Base-by-base conservation (phyloP, 2,797 vertebrate species). In the Bovichtus diacanthus region DNA sequence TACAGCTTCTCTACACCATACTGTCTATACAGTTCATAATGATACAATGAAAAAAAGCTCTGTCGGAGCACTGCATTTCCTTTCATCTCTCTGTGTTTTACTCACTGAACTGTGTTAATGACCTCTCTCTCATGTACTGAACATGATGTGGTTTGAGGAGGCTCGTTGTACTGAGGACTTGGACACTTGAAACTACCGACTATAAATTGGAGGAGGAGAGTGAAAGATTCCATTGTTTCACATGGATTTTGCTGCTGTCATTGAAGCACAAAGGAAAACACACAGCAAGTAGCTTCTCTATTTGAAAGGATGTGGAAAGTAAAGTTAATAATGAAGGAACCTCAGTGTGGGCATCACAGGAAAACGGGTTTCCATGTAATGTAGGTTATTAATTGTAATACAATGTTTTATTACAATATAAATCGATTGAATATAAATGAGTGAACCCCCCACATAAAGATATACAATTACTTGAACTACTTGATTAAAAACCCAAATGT, bases 151-250 rank as follows among this genome's bases (percentile, higher is more conserved):
- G 80, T 75, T 74, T 67, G 68, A 88, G 79, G 75, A 84, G 87
- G 64, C 74, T 79, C 53, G 75, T 87, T 90, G 82, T 89, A 25
- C 75, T 79, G 65, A 82, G 66, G 62, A 83, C 79, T 83, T 23
- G 38, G 59, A 62, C 85, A 73, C 91, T 94, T 83, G 88, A 93
- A 85, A 76, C 58, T 16, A 81, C 59, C 75, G 87, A 79, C 82
- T 89, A 78, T 80, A 79, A 88, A 88, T 88, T 66, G 46, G 62
- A 82, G 62, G 66, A 78, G 65, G 61, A 67, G 70, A 62, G 58
- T 87, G 81, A 94, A 93, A 78, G 88, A 78, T 64, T 70, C 69
- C 90, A 91, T 95, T 94, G 93, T 94, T 66, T 83, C 53, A 13
- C 49, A 38, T 25, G 10, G 84, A 87, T 89, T 74, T 83, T 29